Percentiles rank a stretch among this genome's conserved stretches.
Conservation (phyloP, 2,113 vertebrate genomes). For the Cairina moschata region DNA sequence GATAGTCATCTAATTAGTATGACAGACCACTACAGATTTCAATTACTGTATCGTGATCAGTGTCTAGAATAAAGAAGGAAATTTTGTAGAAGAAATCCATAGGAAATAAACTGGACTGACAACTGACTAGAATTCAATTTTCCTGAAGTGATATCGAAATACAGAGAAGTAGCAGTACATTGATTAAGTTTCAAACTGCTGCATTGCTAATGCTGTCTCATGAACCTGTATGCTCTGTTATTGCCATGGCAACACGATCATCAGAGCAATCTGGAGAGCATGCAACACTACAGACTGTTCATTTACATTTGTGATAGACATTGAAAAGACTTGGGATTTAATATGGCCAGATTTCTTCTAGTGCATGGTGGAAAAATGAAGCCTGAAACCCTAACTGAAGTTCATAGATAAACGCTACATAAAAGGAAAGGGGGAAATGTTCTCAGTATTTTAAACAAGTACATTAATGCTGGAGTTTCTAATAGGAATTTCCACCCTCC, state of each 20-base stretch:
- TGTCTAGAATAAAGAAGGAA: slow-evolving; percentile 71
- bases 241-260: slow-evolving; percentile 78
- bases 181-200: slow-evolving; percentile 78
- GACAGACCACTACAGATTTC: slow-evolving; percentile 72
- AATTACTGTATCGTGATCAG: slow-evolving; percentile 70
- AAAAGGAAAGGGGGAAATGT: not conserved
- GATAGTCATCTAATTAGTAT: slow-evolving; percentile 61
- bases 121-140: slow-evolving; percentile 80
- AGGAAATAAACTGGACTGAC: slow-evolving; percentile 74
- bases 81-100: slow-evolving; percentile 70
- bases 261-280: slow-evolving; percentile 58
- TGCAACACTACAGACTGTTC: slow-evolving; percentile 50
- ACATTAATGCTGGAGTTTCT: not conserved
- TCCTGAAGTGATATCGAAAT: slow-evolving; percentile 77
- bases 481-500: not conserved
- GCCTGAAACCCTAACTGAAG: not conserved
- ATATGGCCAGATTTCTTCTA: slow-evolving; percentile 30
- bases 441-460: not conserved
- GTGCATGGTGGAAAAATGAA: not conserved
- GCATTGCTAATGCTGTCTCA: slow-evolving; percentile 73
- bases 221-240: slow-evolving; percentile 63
- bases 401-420: not conserved
- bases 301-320: slow-evolving; percentile 72
- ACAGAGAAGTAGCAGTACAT: slow-evolving; percentile 54
- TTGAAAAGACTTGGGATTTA: slow-evolving; percentile 49